Evolutionary conservation across 2,888 invertebrate genomes (phyloP), one percentile per base, ranked within the genome.

Genomic region (Trichopria drosophilae): DNA sequence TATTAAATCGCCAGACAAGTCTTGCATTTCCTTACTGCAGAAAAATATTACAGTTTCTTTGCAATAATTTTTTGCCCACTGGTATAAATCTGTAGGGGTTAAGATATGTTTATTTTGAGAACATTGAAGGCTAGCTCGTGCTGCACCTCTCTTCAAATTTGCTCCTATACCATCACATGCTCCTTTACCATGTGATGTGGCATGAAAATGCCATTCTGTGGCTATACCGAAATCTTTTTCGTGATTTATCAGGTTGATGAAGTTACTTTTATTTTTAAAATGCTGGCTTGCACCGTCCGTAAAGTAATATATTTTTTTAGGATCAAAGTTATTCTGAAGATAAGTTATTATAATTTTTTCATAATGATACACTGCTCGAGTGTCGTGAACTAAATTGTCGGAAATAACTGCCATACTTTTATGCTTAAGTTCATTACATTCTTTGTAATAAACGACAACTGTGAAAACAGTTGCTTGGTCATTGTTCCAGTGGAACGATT

Each of bases 261-360:
- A 35, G 44, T 52, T 51, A 31, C 31, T 45, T 12, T 31, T 48
- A 34, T 55, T 55, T 29, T 49, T 55, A 18, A 48, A 56, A 12
- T 48, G 56, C 22, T 44, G 41, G 6, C 43, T 40, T 1, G 57
- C 47, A 6, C 54, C 54, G 34, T 57, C 54, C 9, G 57, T 53
- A 43, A 49, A 49, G 23, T 51, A 48, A 15, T 32, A 22, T 19
- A 50, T 41, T 50, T 55, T 55, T 19, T 20, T 29, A 35, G 28
- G 7, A 7, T 29, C 29, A 31, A 24, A 35, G n/a, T n/a, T n/a
- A n/a, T n/a, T n/a, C n/a, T n/a, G n/a, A n/a, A n/a, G n/a, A n/a
- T n/a, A n/a, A n/a, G n/a, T n/a, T n/a, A n/a, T n/a, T n/a, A n/a
- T n/a, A n/a, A n/a, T n/a, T n/a, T n/a, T n/a, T n/a, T n/a, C n/a